Evolutionary conservation across 2,888 invertebrate species (phyloP), one percentile per base, ranked within the genome.

Genomic region (Mimachlamys varia): DNA sequence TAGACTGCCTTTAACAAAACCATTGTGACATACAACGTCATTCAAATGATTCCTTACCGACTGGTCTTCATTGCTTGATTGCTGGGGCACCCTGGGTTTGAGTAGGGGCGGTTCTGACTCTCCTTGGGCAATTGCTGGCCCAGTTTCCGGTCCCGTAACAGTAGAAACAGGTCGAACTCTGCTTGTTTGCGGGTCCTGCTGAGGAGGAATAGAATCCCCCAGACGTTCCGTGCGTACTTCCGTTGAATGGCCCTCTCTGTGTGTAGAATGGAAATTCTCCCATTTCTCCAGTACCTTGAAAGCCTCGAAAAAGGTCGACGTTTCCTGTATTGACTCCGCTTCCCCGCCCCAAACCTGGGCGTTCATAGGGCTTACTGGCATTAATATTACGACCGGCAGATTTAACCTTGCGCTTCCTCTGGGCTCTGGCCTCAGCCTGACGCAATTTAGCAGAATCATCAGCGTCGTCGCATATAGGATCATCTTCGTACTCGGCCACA

Each of bases 1-100:
- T 3, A 44, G 33, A 15, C 87, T 89, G 5, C 50, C 49, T 62
- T 89, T 89, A 15, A 90, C 58, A 89, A 19, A 55, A n/a, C 10
- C 0, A 19, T n/a, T 49, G 0, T 17, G 1, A 49, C n/a, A 27
- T 2, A 27, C n/a, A 22, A 87, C 87, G n/a, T 49, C n/a, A 53
- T 44, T 87, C 87, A 38, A 50, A 50, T 50, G 87, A 76, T 38
- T 33, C 13, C 89, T 89, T 76, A 62, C 17, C 58, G 22, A 38
- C 22, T 62, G 22, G 2, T 17, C 62, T n/a, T 62, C 62, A 62
- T n/a, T 62, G 62, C 22, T 62, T 62, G n/a, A n/a, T 22, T 22
- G 12, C 58, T 62, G 62, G 62, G 62, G 22, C 62, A 62, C n/a
- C 3, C 62, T 62, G 62, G n/a, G 62, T 62, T 0, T 7, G n/a